phyloP scores from a whole-genome alignment of 2,113 vertebrate genomes.

The Australoheros scitulus region DNA sequence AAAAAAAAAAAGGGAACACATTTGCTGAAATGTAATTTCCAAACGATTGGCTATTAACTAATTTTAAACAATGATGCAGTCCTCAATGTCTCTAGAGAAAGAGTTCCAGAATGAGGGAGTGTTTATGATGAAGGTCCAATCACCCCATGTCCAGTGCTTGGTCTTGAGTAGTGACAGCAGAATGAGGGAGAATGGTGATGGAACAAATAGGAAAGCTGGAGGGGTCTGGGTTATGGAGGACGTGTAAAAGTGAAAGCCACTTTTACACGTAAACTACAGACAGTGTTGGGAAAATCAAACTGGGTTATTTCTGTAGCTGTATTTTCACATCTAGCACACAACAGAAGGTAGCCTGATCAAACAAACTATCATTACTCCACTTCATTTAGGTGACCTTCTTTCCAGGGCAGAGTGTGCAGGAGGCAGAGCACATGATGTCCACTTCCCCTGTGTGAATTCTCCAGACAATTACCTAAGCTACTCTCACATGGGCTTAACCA shows the following conservation, averaged over 20 bases:
- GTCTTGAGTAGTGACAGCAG: background rate
- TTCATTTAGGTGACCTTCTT: background rate
- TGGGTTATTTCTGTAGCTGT: background rate
- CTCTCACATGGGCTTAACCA: background rate
- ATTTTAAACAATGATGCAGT: background rate
- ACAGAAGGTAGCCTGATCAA: background rate
- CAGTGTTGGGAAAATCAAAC: background rate
- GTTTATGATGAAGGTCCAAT: background rate
- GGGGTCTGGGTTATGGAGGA: background rate
- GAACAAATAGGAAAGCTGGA: background rate
- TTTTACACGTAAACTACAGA: background rate
- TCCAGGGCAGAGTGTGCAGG: background rate
- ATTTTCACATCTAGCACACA: background rate
- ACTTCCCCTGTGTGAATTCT: background rate
- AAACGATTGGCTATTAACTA: background rate
- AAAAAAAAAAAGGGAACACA: background rate
- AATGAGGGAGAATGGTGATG: background rate
- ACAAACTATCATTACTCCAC: background rate
- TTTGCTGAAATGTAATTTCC: background rate
- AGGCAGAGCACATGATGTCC: background rate
- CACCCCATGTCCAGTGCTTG: too few species aligned
- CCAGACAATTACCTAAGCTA: slow-evolving; percentile 1
- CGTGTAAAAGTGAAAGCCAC: background rate
- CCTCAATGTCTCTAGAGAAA: background rate
- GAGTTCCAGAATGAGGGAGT: background rate